These are phyloP conservation scores for Balaeniceps rex DNA, from an alignment of 2,113 vertebrate genomes.

Conservation along the genomic window DNA sequence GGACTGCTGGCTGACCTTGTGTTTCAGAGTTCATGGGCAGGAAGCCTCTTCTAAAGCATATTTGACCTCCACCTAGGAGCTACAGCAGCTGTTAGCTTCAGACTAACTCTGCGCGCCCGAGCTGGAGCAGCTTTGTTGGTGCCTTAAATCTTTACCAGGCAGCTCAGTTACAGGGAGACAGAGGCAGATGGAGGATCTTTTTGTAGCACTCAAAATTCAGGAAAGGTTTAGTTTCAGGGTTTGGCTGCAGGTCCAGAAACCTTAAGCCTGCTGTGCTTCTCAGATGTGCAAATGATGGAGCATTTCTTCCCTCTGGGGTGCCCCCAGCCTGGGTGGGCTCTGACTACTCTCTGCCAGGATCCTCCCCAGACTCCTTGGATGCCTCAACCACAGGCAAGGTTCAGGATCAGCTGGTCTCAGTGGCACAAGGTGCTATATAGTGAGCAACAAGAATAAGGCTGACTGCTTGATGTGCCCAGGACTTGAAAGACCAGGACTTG, in stretches of 20 bases:
- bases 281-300: neutral
- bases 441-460: neutral
- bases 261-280: neutral
- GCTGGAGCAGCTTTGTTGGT: neutral
- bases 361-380: neutral
- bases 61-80: neutral
- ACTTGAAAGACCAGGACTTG: neutral
- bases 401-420: neutral
- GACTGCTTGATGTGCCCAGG: neutral
- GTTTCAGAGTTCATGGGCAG: conserved; percentile 11
- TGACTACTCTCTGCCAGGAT: neutral
- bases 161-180: neutral
- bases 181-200: neutral
- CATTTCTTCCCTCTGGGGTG: neutral
- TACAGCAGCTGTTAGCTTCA: neutral
- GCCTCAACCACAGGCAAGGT: neutral
- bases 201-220: neutral
- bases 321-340: neutral
- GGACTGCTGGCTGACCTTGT: conserved; percentile 34
- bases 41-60: neutral
- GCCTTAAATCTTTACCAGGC: neutral
- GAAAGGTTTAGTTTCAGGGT: neutral
- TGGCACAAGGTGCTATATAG: neutral
- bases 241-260: neutral
- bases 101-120: fast-evolving